A percentile compares a stretch with the other conserved stretches of the same genome.
These are phyloP conservation scores for Eulimnadia texana DNA, from an alignment of 1,140 invertebrate species.

Conservation along the genomic window DNA sequence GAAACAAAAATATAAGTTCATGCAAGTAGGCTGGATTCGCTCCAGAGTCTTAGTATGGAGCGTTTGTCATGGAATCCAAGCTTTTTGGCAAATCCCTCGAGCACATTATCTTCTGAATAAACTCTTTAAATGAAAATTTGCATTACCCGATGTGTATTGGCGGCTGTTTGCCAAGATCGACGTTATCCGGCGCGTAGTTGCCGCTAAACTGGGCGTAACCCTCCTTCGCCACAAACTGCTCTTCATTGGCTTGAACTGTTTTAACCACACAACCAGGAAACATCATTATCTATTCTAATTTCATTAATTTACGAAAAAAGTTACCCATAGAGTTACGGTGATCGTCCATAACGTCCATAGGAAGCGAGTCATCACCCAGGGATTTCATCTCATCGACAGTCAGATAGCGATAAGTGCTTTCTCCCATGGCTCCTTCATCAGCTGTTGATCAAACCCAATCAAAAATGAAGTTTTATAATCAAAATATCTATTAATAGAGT, in stretches of 20 bases:
- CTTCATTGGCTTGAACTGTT: constrained; percentile 1
- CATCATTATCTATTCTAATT: neutral
- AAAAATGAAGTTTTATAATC: constrained; percentile 20
- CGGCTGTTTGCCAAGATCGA: constrained; percentile 67
- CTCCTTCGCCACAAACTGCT: constrained; percentile 28
- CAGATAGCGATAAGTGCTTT: constrained; percentile 81
- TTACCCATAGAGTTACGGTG: constrained; percentile 27
- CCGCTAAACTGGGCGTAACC: constrained; percentile 28
- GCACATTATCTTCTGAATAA: too few species aligned
- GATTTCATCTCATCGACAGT: constrained; percentile 91
- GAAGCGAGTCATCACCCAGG: constrained; percentile 78
- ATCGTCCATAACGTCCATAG: constrained; percentile 84
- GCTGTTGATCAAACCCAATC: constrained; percentile 34
- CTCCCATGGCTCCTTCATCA: constrained; percentile 73
- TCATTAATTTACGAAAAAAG: neutral
- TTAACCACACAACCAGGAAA: neutral
- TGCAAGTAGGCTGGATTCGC: too few species aligned
- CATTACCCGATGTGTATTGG: constrained; percentile 76
- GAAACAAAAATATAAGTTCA: too few species aligned
- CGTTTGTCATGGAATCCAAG: too few species aligned
- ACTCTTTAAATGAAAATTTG: constrained; percentile 13
- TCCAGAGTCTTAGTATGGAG: too few species aligned
- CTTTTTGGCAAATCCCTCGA: too few species aligned
- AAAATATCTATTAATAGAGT: constrained; percentile 6
- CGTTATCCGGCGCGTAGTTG: constrained; percentile 60